phyloP scores from a whole-genome alignment of 2,888 invertebrate species.

The Trichopoda pennipes region DNA sequence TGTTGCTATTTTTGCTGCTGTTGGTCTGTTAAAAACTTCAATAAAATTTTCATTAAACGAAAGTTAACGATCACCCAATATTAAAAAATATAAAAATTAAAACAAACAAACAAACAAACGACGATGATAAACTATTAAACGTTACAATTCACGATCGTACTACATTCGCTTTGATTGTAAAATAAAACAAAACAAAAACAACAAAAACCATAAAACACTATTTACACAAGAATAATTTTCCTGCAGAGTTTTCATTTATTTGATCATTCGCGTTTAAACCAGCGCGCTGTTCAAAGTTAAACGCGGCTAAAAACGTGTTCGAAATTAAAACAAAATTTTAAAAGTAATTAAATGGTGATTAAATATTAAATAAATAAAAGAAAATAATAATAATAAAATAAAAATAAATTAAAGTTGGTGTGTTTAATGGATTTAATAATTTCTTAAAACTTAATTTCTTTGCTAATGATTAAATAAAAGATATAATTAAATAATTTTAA shows the following conservation, averaged over 20 bases:
- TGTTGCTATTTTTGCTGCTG: neutral
- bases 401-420: neutral
- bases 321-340: slow-evolving; percentile 24
- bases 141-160: slow-evolving; percentile 51
- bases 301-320: slow-evolving; percentile 68
- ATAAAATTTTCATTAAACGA: slow-evolving; percentile 60
- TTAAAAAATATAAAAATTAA: slow-evolving; percentile 4
- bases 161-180: slow-evolving; percentile 40
- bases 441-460: neutral
- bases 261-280: slow-evolving; percentile 77
- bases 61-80: slow-evolving; percentile 54
- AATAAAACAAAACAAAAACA: slow-evolving; percentile 22
- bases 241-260: slow-evolving; percentile 75
- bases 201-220: slow-evolving; percentile 52
- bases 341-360: slow-evolving; percentile 48
- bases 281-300: slow-evolving; percentile 70
- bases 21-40: slow-evolving; percentile 31
- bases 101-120: slow-evolving; percentile 33
- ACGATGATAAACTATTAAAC: slow-evolving; percentile 31
- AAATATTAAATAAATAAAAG: slow-evolving; percentile 4
- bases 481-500: neutral
- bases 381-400: neutral
- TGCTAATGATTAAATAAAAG: neutral
- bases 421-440: slow-evolving; percentile 5
- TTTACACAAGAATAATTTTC: slow-evolving; percentile 74